Percentiles rank a stretch among this genome's conserved stretches.
These are phyloP conservation scores for Oryzias woworae DNA, from an alignment of 2,113 vertebrate genomes.

Conservation along the genomic window DNA sequence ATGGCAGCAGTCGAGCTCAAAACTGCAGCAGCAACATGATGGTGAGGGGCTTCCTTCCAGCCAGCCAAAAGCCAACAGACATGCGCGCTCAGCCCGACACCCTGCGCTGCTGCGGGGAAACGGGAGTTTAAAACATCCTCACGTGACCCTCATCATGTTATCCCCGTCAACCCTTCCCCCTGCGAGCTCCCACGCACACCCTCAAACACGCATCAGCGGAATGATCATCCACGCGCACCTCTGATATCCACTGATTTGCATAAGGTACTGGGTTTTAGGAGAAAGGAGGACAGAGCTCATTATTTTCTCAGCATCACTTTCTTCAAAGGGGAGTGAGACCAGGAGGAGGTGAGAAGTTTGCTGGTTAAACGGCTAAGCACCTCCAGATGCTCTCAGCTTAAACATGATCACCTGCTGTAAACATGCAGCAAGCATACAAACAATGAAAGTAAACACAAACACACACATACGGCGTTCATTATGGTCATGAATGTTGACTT, in stretches of 20 bases:
- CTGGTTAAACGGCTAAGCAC: slow-evolving; percentile 16
- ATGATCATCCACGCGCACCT: no score
- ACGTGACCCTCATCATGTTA: slow-evolving; percentile 77
- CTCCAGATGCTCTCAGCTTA: no score
- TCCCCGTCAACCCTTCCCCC: background rate
- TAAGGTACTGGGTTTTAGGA: no score
- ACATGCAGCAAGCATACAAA: no score
- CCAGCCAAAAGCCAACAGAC: slow-evolving; percentile 23
- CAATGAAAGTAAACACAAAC: no score
- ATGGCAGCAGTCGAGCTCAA: slow-evolving; percentile 42
- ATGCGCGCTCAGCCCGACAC: slow-evolving; percentile 20
- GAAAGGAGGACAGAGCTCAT: no score
- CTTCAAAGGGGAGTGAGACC: slow-evolving; percentile 34
- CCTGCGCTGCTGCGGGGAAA: slow-evolving; percentile 72
- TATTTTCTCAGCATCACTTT: slow-evolving; percentile 75
- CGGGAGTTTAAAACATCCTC: slow-evolving; percentile 76
- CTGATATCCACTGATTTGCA: no score
- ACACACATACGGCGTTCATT: no score
- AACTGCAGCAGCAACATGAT: slow-evolving; percentile 57
- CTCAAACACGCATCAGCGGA: no score
- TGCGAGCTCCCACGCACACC: slow-evolving; percentile 6
- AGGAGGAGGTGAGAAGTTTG: slow-evolving; percentile 13
- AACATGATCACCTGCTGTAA: no score
- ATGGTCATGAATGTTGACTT: no score
- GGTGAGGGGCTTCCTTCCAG: slow-evolving; percentile 47